Percentiles rank a stretch among this genome's conserved stretches.
These are phyloP conservation scores for Sparus aurata DNA, from an alignment of 2,797 vertebrate species.

Conservation along the genomic window DNA sequence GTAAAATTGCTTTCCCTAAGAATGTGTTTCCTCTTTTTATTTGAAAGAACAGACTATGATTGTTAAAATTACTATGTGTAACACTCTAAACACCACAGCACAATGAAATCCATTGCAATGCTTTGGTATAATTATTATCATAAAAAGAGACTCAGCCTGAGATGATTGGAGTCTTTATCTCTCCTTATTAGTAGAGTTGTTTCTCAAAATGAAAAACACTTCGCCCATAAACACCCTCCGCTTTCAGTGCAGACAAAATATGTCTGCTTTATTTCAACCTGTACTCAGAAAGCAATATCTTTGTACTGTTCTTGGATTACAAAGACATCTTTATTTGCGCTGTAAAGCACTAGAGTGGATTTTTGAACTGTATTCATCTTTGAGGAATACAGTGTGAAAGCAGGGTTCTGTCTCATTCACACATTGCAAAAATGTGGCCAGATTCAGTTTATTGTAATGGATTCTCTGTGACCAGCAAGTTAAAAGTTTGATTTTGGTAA, in stretches of 20 bases:
- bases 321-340: not conserved
- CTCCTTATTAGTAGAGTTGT: not conserved
- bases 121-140: slow-evolving; percentile 7
- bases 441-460: not conserved
- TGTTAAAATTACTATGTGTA: slow-evolving; percentile 3
- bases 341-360: not conserved
- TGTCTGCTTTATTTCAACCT: slow-evolving; percentile 1
- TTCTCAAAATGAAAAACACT: slow-evolving; percentile 15
- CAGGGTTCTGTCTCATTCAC: not conserved
- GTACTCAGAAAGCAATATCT: not conserved
- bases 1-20: not conserved
- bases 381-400: not conserved
- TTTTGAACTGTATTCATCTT: not conserved
- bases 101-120: not conserved
- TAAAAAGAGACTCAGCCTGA: not conserved
- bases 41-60: slow-evolving; percentile 4
- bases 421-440: not conserved
- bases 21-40: not conserved
- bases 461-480: not conserved
- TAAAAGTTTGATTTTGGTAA: not conserved
- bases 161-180: not conserved
- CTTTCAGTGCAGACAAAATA: not conserved
- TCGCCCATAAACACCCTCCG: not conserved
- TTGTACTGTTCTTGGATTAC: not conserved
- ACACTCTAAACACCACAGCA: not conserved